Base-by-base conservation (phyloP, 2,888 invertebrate genomes). In the Nowickia ferox region DNA sequence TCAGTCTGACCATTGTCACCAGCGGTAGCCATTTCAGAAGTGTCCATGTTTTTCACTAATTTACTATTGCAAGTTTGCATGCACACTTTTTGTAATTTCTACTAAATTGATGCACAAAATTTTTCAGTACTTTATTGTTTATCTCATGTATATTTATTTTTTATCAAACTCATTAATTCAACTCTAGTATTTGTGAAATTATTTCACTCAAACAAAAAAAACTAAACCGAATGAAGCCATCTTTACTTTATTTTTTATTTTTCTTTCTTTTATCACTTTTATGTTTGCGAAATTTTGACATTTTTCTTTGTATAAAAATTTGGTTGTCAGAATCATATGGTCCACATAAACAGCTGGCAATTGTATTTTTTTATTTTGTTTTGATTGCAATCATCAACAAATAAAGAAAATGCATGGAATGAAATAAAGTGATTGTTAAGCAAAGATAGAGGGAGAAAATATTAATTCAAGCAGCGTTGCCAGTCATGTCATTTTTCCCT, bases 201-300 rank as follows among this genome's bases (percentile, higher is more conserved):
- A 22, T 76, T 81, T 87, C 69, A 84, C 57, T 53, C 11, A 68
- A 78, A 44, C 53, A 17, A 82, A 55, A 77, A 85, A 84, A 79
- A 65, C 55, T 80, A 44, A 51, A 74, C 68, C 40, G n/a, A 77
- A 83, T 59, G 87, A 81, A 87, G 87, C 87, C 87, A 87, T 87
- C 76, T 87, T 87, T 77, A 59, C 59, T 59, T 55, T 9, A 15
- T 76, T 44, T 57, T n/a, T n/a, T n/a, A n/a, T n/a, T n/a, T n/a
- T n/a, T n/a, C n/a, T n/a, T 63, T 30, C 10, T 9, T 69, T 61
- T n/a, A n/a, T n/a, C n/a, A n/a, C 65, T 84, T 83, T 2, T 71
- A 42, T 8, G 1, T 11, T 85, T 81, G 87, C 79, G 72, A 86
- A 53, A 59, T 40, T 80, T 86, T 88, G 87, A 88, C 87, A 51